Percentiles rank a stretch among this genome's conserved stretches.
Evolutionary conservation across 2,113 vertebrate species (phyloP).

Genomic region (Antennarius striatus): DNA sequence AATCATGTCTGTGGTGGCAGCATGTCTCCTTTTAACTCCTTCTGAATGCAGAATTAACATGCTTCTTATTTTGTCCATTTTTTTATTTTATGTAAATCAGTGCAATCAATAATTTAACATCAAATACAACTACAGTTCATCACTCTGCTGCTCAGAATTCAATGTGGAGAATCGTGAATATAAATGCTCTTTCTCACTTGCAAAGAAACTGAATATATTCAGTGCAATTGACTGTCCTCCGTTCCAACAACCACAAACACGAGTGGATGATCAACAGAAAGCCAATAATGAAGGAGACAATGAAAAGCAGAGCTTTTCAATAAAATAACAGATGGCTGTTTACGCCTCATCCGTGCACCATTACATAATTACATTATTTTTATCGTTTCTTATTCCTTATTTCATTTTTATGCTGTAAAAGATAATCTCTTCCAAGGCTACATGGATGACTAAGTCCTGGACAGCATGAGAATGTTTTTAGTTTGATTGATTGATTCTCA

Average conservation of each 20-base stretch:
- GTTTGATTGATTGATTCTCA: too few species aligned
- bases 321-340: not conserved
- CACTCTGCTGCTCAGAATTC: not conserved
- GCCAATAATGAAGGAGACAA: not conserved
- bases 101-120: not conserved
- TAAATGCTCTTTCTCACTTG: not conserved
- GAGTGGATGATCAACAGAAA: not conserved
- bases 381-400: too few species aligned
- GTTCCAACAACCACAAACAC: not conserved
- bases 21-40: conserved; percentile 32
- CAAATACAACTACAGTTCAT: not conserved
- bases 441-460: too few species aligned
- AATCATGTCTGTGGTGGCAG: conserved; percentile 46
- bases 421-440: too few species aligned
- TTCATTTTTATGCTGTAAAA: conserved; percentile 5
- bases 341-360: not conserved
- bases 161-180: too few species aligned
- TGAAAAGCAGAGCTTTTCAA: not conserved
- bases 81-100: conserved; percentile 14
- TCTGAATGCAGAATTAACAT: conserved; percentile 32
- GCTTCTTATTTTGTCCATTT: conserved; percentile 15
- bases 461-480: too few species aligned
- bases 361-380: not conserved
- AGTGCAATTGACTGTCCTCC: not conserved
- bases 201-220: not conserved